Conservation (phyloP, 2,888 invertebrate species). For the Congeria kusceri region DNA sequence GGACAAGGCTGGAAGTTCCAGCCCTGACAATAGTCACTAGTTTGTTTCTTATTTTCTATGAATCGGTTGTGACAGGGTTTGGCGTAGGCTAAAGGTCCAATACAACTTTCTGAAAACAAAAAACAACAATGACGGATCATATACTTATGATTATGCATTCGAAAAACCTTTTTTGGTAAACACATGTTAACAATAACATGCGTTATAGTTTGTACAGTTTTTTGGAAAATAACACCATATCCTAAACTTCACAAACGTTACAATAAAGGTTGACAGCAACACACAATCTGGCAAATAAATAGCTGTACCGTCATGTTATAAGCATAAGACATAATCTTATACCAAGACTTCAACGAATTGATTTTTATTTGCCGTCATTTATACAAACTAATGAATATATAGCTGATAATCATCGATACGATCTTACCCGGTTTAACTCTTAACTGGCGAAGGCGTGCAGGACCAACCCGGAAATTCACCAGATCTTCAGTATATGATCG, state of each 20-base stretch:
- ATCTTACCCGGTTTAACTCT: slow-evolving; percentile 63
- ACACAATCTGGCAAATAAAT: too few relatives aligned
- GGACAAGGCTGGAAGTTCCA: slow-evolving; percentile 44
- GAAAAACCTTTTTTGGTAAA: too few relatives aligned
- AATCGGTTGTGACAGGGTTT: slow-evolving; percentile 44
- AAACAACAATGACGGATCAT: too few relatives aligned
- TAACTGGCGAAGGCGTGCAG: slow-evolving; percentile 73
- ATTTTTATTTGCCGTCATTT: too few relatives aligned
- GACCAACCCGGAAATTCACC: slow-evolving; percentile 72
- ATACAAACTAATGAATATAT: too few relatives aligned
- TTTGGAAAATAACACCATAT: background rate
- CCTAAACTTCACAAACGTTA: too few relatives aligned
- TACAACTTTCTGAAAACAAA: slow-evolving; percentile 43
- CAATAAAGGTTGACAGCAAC: too few relatives aligned
- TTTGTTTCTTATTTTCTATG: slow-evolving; percentile 26
- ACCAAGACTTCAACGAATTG: too few relatives aligned
- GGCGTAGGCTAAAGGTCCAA: slow-evolving; percentile 36
- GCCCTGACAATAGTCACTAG: slow-evolving; percentile 38
- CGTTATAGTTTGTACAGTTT: background rate
- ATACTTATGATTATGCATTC: too few relatives aligned
- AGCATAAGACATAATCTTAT: too few relatives aligned
- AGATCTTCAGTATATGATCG: slow-evolving; percentile 63
- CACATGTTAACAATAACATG: background rate
- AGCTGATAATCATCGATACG: too few relatives aligned
- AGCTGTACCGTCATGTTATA: too few relatives aligned